A percentile compares a stretch with the other conserved stretches of the same genome.
Conservation (phyloP, 1,140 invertebrate species). For the Neodiprion fabricii region DNA sequence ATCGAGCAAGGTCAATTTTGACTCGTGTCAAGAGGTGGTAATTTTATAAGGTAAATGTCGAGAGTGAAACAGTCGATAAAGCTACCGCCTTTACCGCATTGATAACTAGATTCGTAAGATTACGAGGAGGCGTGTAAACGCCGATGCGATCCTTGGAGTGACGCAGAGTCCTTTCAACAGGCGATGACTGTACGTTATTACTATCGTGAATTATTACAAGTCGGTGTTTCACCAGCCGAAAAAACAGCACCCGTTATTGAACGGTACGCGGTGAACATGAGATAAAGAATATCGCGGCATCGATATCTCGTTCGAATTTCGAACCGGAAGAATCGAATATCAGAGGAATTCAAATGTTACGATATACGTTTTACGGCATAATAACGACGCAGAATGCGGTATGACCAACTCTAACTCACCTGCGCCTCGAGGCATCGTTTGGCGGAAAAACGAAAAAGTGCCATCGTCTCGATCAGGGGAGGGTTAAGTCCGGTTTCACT, state of each 20-base stretch:
- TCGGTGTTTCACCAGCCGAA: too few relatives aligned
- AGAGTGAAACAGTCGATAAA: background rate
- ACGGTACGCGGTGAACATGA: background rate
- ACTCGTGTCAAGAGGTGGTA: background rate
- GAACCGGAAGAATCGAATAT: constrained; percentile 18
- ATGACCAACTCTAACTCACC: constrained; percentile 29
- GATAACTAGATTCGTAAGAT: background rate
- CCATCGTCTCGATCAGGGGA: constrained; percentile 49
- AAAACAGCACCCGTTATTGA: too few relatives aligned
- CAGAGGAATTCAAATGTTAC: constrained; percentile 17
- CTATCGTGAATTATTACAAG: too few relatives aligned
- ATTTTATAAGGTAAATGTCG: background rate
- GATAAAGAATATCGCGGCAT: background rate
- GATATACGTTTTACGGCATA: constrained; percentile 14
- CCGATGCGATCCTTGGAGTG: too few relatives aligned
- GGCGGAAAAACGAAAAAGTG: constrained; percentile 55
- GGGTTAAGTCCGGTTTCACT: constrained; percentile 25
- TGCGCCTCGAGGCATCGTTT: constrained; percentile 51
- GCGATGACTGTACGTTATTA: too few relatives aligned
- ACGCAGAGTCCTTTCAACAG: too few relatives aligned
- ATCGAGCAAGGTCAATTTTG: background rate
- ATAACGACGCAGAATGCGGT: constrained; percentile 17
- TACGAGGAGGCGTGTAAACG: background rate
- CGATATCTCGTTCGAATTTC: constrained; percentile 12
- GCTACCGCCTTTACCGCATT: background rate